phyloP scores from a whole-genome alignment of 2,888 invertebrate species.

The Embidobia sp. region DNA sequence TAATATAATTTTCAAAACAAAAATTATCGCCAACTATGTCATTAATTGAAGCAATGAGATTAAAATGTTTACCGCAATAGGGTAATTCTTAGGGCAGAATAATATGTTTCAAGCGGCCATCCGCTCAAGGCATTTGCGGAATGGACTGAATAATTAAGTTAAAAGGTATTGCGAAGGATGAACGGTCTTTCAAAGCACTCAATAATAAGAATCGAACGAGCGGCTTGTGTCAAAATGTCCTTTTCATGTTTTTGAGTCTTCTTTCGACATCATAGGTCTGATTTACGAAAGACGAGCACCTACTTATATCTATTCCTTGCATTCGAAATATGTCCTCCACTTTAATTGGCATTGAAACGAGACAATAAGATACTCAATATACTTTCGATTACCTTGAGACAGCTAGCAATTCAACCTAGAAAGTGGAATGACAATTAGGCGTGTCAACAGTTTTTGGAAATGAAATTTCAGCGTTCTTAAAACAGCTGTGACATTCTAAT shows the following conservation, averaged over 20 bases:
- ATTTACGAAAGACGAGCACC: not conserved
- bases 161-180: constrained; percentile 29
- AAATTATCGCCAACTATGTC: not conserved
- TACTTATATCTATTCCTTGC: constrained; percentile 15
- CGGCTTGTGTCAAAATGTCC: constrained; percentile 38
- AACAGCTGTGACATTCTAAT: not conserved
- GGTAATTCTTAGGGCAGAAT: constrained; percentile 4
- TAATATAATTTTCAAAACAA: too few species aligned
- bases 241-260: constrained; percentile 29
- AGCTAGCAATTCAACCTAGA: constrained; percentile 6
- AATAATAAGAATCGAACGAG: constrained; percentile 40
- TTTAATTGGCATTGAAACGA: constrained; percentile 41
- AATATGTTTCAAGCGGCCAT: constrained; percentile 18
- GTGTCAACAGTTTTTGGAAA: not conserved
- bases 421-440: constrained; percentile 7
- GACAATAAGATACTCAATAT: constrained; percentile 12
- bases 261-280: constrained; percentile 6
- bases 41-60: constrained; percentile 29
- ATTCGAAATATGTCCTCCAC: constrained; percentile 26
- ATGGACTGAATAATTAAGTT: constrained; percentile 36
- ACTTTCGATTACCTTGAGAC: constrained; percentile 33
- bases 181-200: constrained; percentile 7
- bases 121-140: constrained; percentile 12
- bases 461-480: not conserved
- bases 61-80: constrained; percentile 25